Percentiles rank a stretch among this genome's conserved stretches.
Evolutionary conservation across 2,113 vertebrate species (phyloP).

Genomic region (Tachycineta bicolor): DNA sequence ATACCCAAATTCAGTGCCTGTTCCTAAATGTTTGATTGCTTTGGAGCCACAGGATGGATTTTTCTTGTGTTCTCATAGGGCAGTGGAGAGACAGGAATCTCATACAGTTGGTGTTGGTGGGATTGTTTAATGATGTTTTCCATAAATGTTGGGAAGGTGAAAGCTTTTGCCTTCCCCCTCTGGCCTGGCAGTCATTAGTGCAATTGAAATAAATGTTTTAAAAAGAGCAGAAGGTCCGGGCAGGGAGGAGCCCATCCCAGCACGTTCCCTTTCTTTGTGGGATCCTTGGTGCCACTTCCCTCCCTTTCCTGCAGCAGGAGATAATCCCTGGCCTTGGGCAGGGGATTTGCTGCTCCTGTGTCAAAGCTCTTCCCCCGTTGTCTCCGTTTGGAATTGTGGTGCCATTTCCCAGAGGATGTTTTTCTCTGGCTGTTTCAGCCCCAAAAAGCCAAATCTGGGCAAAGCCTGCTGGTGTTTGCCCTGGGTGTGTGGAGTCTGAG

Average conservation of each 20-base stretch:
- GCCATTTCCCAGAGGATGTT: neutral
- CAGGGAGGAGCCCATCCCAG: neutral
- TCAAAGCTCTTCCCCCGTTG: neutral
- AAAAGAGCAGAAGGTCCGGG: accelerated
- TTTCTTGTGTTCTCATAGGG: neutral
- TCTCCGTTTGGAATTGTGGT: neutral
- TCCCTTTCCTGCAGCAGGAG: neutral
- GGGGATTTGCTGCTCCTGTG: neutral
- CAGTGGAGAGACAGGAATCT: neutral
- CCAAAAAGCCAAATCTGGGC: neutral
- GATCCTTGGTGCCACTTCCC: neutral
- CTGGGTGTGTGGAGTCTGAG: neutral
- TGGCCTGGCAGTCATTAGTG: neutral
- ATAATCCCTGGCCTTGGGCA: neutral
- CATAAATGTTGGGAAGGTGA: neutral
- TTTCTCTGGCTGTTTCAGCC: neutral
- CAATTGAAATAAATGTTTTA: neutral
- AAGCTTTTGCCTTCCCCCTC: neutral
- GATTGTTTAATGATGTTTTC: neutral
- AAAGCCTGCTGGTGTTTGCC: neutral
- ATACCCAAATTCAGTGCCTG: neutral
- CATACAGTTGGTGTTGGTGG: accelerated
- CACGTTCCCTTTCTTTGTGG: neutral
- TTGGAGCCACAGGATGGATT: neutral
- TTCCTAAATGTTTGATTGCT: neutral